A percentile compares a stretch with the other conserved stretches of the same genome.
Conservation (phyloP, 2,113 vertebrate species). For the Hemiprocne comata region DNA sequence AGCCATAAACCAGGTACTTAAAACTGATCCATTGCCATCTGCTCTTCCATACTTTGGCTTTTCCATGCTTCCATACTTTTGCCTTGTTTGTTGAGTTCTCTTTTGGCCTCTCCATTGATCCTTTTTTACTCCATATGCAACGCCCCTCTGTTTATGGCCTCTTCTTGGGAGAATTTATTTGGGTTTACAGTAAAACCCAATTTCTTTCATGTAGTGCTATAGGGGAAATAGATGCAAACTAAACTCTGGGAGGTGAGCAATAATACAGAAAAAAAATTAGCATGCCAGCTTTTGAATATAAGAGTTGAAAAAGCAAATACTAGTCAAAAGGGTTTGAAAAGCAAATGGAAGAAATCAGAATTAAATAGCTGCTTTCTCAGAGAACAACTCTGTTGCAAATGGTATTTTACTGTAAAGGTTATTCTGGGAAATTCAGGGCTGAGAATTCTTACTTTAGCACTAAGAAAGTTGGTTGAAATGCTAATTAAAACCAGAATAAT, state of each 20-base stretch:
- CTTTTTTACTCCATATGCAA: not conserved
- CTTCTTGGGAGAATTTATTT: not conserved
- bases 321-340: not conserved
- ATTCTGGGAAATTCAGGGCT: constrained; percentile 43
- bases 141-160: not conserved
- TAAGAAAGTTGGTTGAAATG: constrained; percentile 32
- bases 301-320: not conserved
- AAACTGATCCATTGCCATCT: not conserved
- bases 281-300: not conserved
- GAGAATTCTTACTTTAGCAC: constrained; percentile 40
- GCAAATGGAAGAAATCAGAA: not conserved
- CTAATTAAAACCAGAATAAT: constrained; percentile 65
- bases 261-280: not conserved
- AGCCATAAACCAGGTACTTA: not conserved
- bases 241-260: not conserved
- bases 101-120: not conserved
- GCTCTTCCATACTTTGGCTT: not conserved
- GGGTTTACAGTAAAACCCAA: not conserved
- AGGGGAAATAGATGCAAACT: not conserved
- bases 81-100: not conserved
- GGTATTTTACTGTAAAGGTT: constrained; percentile 43
- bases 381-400: constrained; percentile 11
- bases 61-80: not conserved
- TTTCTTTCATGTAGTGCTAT: not conserved
- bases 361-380: not conserved